Conservation (phyloP, 37 sponge, comb jelly and placozoan species). For the Mnemiopsis leidyi region DNA sequence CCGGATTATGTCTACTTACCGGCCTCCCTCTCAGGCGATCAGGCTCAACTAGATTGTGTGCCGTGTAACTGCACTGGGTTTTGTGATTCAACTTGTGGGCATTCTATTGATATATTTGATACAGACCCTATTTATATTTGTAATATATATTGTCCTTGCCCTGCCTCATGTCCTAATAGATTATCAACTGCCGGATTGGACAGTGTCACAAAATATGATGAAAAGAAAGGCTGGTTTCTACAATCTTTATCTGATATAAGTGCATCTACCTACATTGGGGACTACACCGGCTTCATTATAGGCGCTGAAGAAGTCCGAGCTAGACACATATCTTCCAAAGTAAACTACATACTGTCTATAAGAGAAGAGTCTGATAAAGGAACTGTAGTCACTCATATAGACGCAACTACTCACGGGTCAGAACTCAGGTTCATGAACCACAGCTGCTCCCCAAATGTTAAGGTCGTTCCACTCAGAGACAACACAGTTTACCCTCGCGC, state of each 20-base stretch:
- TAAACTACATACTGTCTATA: neutral
- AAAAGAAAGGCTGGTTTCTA: constrained; percentile 3
- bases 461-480: neutral
- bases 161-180: neutral
- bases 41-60: neutral
- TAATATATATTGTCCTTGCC: neutral
- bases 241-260: neutral
- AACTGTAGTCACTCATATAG: neutral
- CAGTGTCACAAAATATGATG: neutral
- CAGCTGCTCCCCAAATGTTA: constrained; percentile 31
- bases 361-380: constrained; percentile 12
- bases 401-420: constrained; percentile 20
- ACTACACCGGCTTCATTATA: constrained; percentile 36
- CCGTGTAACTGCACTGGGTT: neutral
- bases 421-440: constrained; percentile 56
- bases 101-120: neutral
- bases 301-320: neutral
- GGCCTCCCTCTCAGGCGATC: too few species aligned
- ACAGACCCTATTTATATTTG: constrained; percentile 37
- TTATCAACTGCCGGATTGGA: neutral
- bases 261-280: neutral
- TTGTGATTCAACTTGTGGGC: neutral
- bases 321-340: neutral
- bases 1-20: too few species aligned
- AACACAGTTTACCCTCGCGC: constrained; percentile 17